A percentile compares a stretch with the other conserved stretches of the same genome.
Conservation (phyloP, 2,113 vertebrate genomes). For the Noturus placidus region DNA sequence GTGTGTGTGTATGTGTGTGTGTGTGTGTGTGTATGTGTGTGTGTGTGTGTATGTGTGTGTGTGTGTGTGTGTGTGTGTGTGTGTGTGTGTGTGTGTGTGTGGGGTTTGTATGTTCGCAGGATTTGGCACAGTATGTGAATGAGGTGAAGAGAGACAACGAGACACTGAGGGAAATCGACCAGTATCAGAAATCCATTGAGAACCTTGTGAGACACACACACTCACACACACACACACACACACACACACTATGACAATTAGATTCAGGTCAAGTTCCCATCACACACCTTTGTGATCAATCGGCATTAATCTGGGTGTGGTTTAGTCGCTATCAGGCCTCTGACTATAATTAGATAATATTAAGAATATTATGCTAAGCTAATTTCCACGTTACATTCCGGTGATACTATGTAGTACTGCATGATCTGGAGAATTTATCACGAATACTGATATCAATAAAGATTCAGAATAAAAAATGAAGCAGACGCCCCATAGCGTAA, state of each 20-base stretch:
- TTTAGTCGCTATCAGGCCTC: not conserved
- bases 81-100: slow-evolving; percentile 54
- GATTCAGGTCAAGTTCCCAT: not conserved
- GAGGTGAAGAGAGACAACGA: slow-evolving; percentile 99
- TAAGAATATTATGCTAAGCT: not conserved
- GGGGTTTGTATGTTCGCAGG: too few relatives aligned
- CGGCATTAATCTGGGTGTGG: not conserved
- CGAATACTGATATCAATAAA: too few relatives aligned
- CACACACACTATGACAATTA: not conserved
- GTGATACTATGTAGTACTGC: too few relatives aligned
- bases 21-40: slow-evolving; percentile 42
- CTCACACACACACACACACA: slow-evolving; percentile 11
- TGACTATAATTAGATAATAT: not conserved
- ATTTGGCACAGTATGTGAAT: slow-evolving; percentile 97
- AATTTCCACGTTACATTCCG: not conserved
- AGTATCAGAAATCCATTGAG: slow-evolving; percentile 96
- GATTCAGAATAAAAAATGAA: too few relatives aligned
- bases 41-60: slow-evolving; percentile 47
- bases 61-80: slow-evolving; percentile 42
- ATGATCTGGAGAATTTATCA: not conserved
- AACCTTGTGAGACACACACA: slow-evolving; percentile 80
- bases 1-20: slow-evolving; percentile 49
- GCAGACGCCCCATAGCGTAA: too few relatives aligned
- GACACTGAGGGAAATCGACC: slow-evolving; percentile 90
- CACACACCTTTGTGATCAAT: not conserved